Evolutionary conservation across 2,797 vertebrate genomes (phyloP).

Genomic region (Zonotrichia albicollis): DNA sequence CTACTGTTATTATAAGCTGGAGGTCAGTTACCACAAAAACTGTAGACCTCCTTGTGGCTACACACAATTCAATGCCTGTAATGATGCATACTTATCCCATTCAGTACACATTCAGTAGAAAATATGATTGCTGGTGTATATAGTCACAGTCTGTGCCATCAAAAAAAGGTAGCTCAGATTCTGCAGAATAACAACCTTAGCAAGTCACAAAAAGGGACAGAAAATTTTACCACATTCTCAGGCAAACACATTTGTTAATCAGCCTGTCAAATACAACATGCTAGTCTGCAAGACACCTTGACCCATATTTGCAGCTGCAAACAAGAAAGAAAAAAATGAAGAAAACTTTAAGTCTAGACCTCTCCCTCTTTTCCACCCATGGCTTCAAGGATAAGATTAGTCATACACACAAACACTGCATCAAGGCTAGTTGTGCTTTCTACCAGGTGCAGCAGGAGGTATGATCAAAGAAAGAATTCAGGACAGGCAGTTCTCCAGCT

Average conservation of each 20-base stretch:
- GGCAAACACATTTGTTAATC: neutral
- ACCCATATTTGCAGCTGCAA: neutral
- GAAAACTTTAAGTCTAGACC: neutral
- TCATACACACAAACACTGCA: neutral
- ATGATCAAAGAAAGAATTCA: neutral
- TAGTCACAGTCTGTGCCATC: neutral
- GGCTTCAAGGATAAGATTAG: neutral
- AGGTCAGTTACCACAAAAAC: neutral
- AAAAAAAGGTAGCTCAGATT: neutral
- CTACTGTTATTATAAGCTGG: neutral
- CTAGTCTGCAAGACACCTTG: neutral
- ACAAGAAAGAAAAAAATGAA: neutral
- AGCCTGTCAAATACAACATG: neutral
- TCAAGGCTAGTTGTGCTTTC: neutral
- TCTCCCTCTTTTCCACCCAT: neutral
- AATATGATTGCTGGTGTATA: neutral
- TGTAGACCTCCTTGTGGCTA: neutral
- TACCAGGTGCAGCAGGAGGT: neutral
- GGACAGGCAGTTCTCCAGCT: neutral
- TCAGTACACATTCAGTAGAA: neutral
- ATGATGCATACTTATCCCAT: neutral
- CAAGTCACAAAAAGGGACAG: neutral
- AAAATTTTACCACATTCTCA: neutral
- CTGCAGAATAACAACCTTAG: fast-evolving
- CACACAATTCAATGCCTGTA: neutral